Evolutionary conservation across 2,888 invertebrate genomes (phyloP), one percentile per base, ranked within the genome.

Genomic region (Philereme vetulata): DNA sequence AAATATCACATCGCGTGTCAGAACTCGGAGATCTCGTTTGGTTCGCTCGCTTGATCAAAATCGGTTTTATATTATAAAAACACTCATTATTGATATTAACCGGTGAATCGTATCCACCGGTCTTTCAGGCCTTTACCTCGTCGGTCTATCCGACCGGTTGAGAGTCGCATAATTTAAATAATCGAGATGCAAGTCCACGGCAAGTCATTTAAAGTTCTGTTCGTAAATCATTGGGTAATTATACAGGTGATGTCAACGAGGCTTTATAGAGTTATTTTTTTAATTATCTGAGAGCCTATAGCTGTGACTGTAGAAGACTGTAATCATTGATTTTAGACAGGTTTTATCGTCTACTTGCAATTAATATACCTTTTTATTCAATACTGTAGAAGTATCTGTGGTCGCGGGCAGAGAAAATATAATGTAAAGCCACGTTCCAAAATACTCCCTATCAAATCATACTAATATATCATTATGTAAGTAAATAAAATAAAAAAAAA

Each of bases 141-240:
- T 38, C 5, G 51, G 60, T 64, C 56, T 10, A 49, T 9, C 52
- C 40, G 43, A 65, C 61, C 59, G 59, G 61, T 65, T 54, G 35
- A 35, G 42, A 44, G 56, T 40, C 55, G 51, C 57, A 56, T 10
- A 60, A 64, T 68, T 64, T 62, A 59, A 62, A 68, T 68, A 68
- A 64, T 65, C 65, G 42, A 61, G 56, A 65, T 61, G 54, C 57
- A 60, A 61, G 36, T 8, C 42, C 21, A 21, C 1, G 5, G 56
- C 57, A 57, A 55, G 59, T 54, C 50, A 52, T 53, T 60, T 51
- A 46, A 53, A 51, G 54, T 50, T 45, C 38, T 44, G 34, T 34
- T 48, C 32, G 44, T 49, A 56, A 49, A 56, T 56, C 48, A 56
- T 52, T 56, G 10, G 38, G 44, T 56, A 52, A 60, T 55, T 54